A percentile compares a stretch with the other conserved stretches of the same genome.
Conservation (phyloP, 2,888 invertebrate species). For the Cabera pusaria region DNA sequence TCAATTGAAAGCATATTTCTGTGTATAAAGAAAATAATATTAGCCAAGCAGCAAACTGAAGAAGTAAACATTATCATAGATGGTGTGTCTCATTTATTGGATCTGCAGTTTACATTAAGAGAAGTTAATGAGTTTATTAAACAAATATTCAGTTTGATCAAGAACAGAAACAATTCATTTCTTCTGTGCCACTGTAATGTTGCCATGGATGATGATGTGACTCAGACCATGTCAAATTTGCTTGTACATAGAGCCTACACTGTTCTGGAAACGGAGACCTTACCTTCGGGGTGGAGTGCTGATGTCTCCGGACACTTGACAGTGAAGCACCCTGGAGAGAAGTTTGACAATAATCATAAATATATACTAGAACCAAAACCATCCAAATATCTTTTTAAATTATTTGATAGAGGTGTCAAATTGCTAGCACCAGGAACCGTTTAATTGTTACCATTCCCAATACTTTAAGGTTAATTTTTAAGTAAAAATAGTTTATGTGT, state of each 20-base stretch:
- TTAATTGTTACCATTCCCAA: slow-evolving; percentile 24
- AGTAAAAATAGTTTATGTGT: not conserved
- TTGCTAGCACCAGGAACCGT: slow-evolving; percentile 88
- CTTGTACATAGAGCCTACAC: slow-evolving; percentile 86
- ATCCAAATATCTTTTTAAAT: slow-evolving; percentile 85
- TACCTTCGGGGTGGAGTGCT: slow-evolving; percentile 88
- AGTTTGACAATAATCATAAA: slow-evolving; percentile 57
- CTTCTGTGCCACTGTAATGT: slow-evolving; percentile 83
- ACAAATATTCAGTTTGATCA: slow-evolving; percentile 62
- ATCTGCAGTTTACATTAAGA: slow-evolving; percentile 81
- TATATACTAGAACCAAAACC: slow-evolving; percentile 52
- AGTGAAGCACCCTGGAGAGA: slow-evolving; percentile 71
- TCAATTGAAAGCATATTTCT: slow-evolving; percentile 64
- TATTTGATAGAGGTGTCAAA: slow-evolving; percentile 89
- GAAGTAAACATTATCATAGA: slow-evolving; percentile 86
- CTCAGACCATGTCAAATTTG: slow-evolving; percentile 82
- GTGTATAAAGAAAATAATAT: slow-evolving; percentile 64
- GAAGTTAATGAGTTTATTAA: slow-evolving; percentile 79
- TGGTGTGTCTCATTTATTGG: slow-evolving; percentile 88
- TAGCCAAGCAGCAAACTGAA: slow-evolving; percentile 53
- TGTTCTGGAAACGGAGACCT: slow-evolving; percentile 84
- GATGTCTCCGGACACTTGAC: slow-evolving; percentile 88
- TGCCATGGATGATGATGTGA: slow-evolving; percentile 81
- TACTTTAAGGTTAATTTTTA: too few relatives aligned
- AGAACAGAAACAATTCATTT: slow-evolving; percentile 56